Evolutionary conservation across 2,797 vertebrate genomes (phyloP), one percentile per base, ranked within the genome.

Genomic region (Gallirallus australis): DNA sequence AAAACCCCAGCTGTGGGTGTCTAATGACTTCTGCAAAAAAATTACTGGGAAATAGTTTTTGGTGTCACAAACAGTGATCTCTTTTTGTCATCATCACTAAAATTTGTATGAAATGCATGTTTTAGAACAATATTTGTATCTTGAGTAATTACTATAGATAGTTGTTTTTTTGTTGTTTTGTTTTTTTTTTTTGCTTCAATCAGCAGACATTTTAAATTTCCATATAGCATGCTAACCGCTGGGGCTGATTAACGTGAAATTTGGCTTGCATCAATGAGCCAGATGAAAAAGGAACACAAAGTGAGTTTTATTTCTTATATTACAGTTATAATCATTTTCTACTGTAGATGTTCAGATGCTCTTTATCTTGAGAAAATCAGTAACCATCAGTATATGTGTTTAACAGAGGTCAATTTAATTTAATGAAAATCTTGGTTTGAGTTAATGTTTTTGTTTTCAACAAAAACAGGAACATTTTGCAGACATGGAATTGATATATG

Each of bases 161-260:
- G 15, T 7, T 77, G 9, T 2, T 11, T 53, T 53, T 28, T 53
- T 53, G 27, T 28, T 53, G 28, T 27, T 7, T 53, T 30, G 11
- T 27, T 23, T 30, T 3, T 8, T 28, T 11, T 68, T 88, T 80
- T 69, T 86, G 39, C 39, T 85, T 88, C 47, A 66, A 75, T 97
- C 94, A 92, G 79, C 72, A 97, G 77, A 92, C 84, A 71, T 94
- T 90, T 82, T 50, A 90, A 39, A 96, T 96, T 97, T 93, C 45
- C 33, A 64, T 85, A 42, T 82, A 94, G 47, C 31, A 63, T 81
- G 63, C 66, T 96, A 90, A 90, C 86, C 94, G n/a, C 61, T 90
- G 52, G 57, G 48, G 72, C n/a, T 97, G 89, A 97, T 96, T 88
- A 96, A 90, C 5, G 23, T 95, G 95, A 97, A 96, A 97, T 97